Percentiles rank a stretch among this genome's conserved stretches.
phyloP scores from a whole-genome alignment of 2,797 vertebrate species.

The Acanthornis magna region DNA sequence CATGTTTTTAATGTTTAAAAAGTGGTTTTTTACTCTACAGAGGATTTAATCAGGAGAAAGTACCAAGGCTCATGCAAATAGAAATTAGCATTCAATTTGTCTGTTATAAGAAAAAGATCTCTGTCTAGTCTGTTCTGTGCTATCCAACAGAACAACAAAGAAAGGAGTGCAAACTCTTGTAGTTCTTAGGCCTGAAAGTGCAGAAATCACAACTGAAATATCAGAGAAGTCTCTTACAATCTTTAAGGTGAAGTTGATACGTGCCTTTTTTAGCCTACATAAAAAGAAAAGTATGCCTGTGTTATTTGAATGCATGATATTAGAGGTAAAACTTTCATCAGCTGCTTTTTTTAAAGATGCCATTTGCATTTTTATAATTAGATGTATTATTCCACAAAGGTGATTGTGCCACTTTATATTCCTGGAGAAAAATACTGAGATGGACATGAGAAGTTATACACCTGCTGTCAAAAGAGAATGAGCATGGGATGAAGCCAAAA shows the following conservation, averaged over 20 bases:
- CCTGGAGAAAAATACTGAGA: background rate
- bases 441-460: background rate
- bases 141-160: background rate
- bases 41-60: background rate
- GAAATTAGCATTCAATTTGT: background rate
- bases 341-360: background rate
- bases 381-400: background rate
- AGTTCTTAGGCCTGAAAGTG: background rate
- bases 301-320: background rate
- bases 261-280: background rate
- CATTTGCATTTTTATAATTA: conserved; percentile 2
- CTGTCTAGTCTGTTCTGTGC: background rate
- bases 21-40: background rate
- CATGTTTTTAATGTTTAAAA: background rate
- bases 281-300: background rate
- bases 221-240: background rate
- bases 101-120: background rate
- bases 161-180: background rate
- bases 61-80: background rate
- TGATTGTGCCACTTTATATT: background rate
- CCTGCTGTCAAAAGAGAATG: background rate
- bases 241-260: background rate
- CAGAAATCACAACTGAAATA: background rate
- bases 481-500: background rate
- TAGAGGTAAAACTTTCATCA: background rate